Evolutionary conservation across 2,113 vertebrate species (phyloP).

Genomic region (Girardinichthys multiradiatus): DNA sequence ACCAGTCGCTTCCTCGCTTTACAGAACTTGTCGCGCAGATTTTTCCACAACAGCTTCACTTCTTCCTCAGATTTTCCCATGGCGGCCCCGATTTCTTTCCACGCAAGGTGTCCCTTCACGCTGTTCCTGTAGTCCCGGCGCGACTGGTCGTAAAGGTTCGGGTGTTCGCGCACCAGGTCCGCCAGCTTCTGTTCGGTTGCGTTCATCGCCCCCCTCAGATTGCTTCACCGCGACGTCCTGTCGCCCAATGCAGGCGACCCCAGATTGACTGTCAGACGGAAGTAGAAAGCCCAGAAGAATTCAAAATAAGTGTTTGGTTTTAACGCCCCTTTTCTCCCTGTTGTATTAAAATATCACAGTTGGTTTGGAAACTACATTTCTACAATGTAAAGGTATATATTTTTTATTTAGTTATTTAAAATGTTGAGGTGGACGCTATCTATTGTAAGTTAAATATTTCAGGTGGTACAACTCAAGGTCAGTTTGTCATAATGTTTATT

Average conservation of each 20-base stretch:
- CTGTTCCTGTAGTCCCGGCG: constrained; percentile 61
- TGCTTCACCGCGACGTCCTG: constrained; percentile 42
- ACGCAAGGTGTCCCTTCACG: constrained; percentile 39
- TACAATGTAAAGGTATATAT: no score
- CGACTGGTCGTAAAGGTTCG: constrained; percentile 56
- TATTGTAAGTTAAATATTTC: no score
- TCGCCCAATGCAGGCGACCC: constrained; percentile 35
- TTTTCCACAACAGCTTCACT: constrained; percentile 64
- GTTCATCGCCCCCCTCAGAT: constrained; percentile 42
- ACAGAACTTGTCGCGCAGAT: constrained; percentile 67
- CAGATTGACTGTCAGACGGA: constrained; percentile 25
- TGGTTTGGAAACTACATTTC: no score
- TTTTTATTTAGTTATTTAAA: no score
- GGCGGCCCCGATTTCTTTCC: constrained; percentile 49
- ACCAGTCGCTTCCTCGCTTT: constrained; percentile 66
- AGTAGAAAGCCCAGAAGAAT: background rate
- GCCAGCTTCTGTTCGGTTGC: constrained; percentile 47
- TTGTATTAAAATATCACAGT: no score
- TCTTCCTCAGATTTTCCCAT: constrained; percentile 60
- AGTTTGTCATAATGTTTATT: no score
- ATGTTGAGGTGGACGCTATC: no score
- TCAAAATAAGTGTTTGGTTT: constrained; percentile 51
- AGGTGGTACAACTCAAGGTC: no score
- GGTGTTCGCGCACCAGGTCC: constrained; percentile 48
- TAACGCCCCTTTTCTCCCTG: background rate